phyloP scores from a whole-genome alignment of 1,140 invertebrate genomes.

The Mylabris phalerata region DNA sequence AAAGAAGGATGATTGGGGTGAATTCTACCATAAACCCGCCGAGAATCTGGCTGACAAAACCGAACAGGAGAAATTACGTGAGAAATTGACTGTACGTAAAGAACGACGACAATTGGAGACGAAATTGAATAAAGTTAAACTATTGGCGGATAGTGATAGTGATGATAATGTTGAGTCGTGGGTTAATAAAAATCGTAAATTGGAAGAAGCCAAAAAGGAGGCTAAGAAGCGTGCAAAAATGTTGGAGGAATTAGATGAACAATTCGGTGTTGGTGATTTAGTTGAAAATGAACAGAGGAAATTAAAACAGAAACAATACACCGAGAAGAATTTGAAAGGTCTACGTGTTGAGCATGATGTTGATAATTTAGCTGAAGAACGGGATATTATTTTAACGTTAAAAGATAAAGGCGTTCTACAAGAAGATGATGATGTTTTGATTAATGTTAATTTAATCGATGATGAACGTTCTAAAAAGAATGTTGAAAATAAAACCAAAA shows the following conservation, averaged over 20 bases:
- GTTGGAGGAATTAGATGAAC: conserved; percentile 90
- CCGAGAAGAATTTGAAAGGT: conserved; percentile 66
- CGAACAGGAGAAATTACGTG: conserved; percentile 73
- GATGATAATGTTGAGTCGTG: conserved; percentile 68
- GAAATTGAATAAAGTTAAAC: conserved; percentile 61
- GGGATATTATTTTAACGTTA: conserved; percentile 82
- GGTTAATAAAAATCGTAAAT: conserved; percentile 73
- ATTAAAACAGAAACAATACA: conserved; percentile 58
- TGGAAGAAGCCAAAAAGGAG: conserved; percentile 74
- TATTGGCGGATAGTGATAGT: conserved; percentile 64
- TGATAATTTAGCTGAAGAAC: conserved; percentile 75
- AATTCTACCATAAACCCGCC: conserved; percentile 91
- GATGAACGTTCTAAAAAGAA: conserved; percentile 89
- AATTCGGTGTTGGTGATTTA: conserved; percentile 83
- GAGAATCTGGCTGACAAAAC: conserved; percentile 71
- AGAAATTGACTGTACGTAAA: conserved; percentile 68
- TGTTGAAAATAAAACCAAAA: conserved; percentile 76
- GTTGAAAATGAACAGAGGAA: conserved; percentile 69
- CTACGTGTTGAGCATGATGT: conserved; percentile 83
- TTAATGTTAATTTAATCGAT: conserved; percentile 95
- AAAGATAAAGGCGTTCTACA: conserved; percentile 90
- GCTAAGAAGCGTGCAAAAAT: conserved; percentile 87
- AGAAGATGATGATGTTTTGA: conserved; percentile 80
- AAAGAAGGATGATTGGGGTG: conserved; percentile 72
- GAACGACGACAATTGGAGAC: conserved; percentile 76